These are phyloP conservation scores for Oreochromis spilurus DNA, from an alignment of 2,113 vertebrate genomes.

Conservation along the genomic window DNA sequence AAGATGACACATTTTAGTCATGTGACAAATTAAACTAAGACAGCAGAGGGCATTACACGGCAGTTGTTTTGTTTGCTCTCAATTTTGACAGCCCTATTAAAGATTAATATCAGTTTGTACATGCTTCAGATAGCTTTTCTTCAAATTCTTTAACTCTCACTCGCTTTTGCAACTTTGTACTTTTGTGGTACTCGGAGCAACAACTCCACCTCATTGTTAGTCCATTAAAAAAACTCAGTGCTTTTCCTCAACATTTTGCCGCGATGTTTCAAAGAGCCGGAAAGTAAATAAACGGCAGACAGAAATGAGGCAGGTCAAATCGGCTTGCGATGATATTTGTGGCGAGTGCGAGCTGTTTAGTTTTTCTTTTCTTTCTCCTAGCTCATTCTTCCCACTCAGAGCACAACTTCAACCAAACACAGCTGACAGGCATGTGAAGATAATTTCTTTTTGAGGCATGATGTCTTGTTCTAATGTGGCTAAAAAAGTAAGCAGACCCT, in stretches of 20 bases:
- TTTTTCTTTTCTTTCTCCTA: not conserved
- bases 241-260: not conserved
- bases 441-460: not conserved
- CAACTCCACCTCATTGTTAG: not conserved
- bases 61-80: not conserved
- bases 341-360: not conserved
- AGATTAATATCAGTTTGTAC: not conserved
- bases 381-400: not conserved
- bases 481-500: not conserved
- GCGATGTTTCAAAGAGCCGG: not conserved
- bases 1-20: too few species aligned
- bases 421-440: not conserved
- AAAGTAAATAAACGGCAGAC: not conserved
- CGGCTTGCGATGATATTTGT: not conserved
- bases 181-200: not conserved
- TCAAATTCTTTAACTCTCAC: too few species aligned
- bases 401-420: not conserved
- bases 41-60: not conserved
- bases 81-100: not conserved
- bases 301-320: accelerated
- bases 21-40: not conserved
- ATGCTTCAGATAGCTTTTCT: too few species aligned
- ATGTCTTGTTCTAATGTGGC: not conserved
- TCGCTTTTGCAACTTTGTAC: not conserved
- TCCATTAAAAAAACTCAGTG: not conserved